A percentile compares a stretch with the other conserved stretches of the same genome.
Evolutionary conservation across 2,113 vertebrate species (phyloP).

Genomic region (Scophthalmus maximus): DNA sequence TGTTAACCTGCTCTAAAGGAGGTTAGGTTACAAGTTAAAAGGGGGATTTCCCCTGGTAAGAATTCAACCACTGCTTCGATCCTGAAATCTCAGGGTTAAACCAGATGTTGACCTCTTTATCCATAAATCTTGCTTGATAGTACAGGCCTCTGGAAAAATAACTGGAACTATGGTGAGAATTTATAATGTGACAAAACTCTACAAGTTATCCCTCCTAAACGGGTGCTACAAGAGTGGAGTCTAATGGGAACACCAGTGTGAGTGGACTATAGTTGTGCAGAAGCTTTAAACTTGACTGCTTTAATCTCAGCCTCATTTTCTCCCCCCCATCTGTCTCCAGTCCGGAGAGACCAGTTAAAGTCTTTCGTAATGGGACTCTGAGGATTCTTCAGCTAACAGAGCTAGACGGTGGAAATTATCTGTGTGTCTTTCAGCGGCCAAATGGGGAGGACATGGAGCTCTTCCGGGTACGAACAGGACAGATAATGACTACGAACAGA

Average conservation of each 20-base stretch:
- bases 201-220: neutral
- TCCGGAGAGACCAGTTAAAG: conserved; percentile 81
- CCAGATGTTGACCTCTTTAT: too few species aligned
- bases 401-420: conserved; percentile 80
- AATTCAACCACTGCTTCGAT: too few species aligned
- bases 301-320: conserved; percentile 23
- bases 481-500: neutral
- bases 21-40: too few species aligned
- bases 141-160: neutral
- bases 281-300: conserved; percentile 7
- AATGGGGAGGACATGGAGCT: conserved; percentile 84
- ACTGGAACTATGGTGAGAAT: neutral
- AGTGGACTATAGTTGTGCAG: neutral
- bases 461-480: conserved; percentile 70
- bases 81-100: too few species aligned
- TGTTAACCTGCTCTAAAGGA: too few species aligned
- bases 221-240: neutral
- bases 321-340: conserved; percentile 65
- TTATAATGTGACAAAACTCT: neutral
- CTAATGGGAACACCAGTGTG: neutral
- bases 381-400: conserved; percentile 83
- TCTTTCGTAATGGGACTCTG: conserved; percentile 83
- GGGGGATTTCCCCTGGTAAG: too few species aligned
- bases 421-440: conserved; percentile 81
- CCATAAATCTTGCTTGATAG: neutral